A percentile compares a stretch with the other conserved stretches of the same genome.
These are phyloP conservation scores for Morpho deidamia DNA, from an alignment of 2,888 invertebrate genomes.

Conservation along the genomic window DNA sequence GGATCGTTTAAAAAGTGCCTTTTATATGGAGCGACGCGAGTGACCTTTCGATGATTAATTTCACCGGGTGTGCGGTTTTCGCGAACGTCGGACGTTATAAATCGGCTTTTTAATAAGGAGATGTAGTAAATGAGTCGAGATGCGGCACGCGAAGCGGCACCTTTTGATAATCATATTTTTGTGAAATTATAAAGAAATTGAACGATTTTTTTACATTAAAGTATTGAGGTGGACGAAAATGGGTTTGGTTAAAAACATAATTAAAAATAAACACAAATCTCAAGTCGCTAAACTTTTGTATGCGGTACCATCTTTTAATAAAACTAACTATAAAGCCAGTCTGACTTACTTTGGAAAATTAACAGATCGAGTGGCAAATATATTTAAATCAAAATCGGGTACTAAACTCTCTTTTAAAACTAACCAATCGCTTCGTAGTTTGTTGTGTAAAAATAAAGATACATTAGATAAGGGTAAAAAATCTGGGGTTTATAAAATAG, in stretches of 20 bases:
- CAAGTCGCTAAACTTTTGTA: no score
- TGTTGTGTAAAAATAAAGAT: no score
- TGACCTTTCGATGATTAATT: slow-evolving; percentile 46
- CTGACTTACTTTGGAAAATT: no score
- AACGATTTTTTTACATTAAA: slow-evolving; percentile 3
- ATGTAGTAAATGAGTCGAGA: slow-evolving; percentile 3
- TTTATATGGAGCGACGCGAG: slow-evolving; percentile 28
- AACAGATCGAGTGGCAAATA: no score
- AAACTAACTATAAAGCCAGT: no score
- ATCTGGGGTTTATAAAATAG: no score
- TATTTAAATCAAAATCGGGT: no score
- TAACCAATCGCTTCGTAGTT: no score
- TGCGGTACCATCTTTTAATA: no score
- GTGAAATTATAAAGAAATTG: neutral
- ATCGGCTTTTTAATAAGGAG: slow-evolving; percentile 13
- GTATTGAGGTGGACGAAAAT: slow-evolving; percentile 1
- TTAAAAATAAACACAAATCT: no score
- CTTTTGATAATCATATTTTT: slow-evolving; percentile 8
- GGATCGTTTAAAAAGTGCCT: slow-evolving; percentile 28
- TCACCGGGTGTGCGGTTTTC: slow-evolving; percentile 28
- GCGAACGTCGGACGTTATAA: slow-evolving; percentile 19
- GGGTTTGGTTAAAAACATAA: neutral
- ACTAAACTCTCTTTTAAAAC: no score
- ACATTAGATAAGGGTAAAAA: no score
- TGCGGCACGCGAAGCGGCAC: slow-evolving; percentile 5